These are phyloP conservation scores for Petrophora chlorosata DNA, from an alignment of 2,888 invertebrate genomes.

Conservation along the genomic window DNA sequence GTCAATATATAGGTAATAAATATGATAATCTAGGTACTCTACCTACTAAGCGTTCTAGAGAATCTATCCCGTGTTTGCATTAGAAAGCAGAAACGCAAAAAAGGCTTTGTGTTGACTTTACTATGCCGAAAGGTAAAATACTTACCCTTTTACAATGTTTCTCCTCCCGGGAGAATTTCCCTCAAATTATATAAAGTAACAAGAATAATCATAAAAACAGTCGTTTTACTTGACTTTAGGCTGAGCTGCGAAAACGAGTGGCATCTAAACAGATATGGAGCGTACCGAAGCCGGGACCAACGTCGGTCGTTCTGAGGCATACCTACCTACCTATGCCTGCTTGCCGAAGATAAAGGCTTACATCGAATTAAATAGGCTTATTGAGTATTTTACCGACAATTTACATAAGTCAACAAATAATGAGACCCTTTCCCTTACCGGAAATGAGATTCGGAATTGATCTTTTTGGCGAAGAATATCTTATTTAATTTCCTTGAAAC, in stretches of 20 bases:
- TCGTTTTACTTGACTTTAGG: slow-evolving; percentile 27
- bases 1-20: too few relatives aligned
- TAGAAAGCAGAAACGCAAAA: too few relatives aligned
- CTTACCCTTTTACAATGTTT: too few relatives aligned
- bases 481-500: too few relatives aligned
- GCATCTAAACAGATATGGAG: slow-evolving; percentile 33
- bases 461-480: slow-evolving; percentile 32
- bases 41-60: too few relatives aligned
- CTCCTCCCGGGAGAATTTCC: background rate
- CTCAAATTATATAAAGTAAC: slow-evolving; percentile 6
- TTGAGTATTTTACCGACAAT: slow-evolving; percentile 66
- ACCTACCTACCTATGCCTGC: slow-evolving; percentile 66
- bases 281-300: slow-evolving; percentile 28
- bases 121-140: too few relatives aligned
- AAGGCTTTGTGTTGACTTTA: too few relatives aligned
- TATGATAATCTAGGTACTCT: too few relatives aligned
- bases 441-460: slow-evolving; percentile 50
- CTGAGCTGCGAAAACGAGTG: too few relatives aligned
- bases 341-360: slow-evolving; percentile 68
- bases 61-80: too few relatives aligned
- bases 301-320: slow-evolving; percentile 34
- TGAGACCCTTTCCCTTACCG: slow-evolving; percentile 49
- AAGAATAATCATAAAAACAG: slow-evolving; percentile 28
- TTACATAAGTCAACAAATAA: slow-evolving; percentile 67
- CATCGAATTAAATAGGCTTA: slow-evolving; percentile 66